These are phyloP conservation scores for Distichodus sexfasciatus DNA, from an alignment of 2,797 vertebrate species.

Conservation along the genomic window DNA sequence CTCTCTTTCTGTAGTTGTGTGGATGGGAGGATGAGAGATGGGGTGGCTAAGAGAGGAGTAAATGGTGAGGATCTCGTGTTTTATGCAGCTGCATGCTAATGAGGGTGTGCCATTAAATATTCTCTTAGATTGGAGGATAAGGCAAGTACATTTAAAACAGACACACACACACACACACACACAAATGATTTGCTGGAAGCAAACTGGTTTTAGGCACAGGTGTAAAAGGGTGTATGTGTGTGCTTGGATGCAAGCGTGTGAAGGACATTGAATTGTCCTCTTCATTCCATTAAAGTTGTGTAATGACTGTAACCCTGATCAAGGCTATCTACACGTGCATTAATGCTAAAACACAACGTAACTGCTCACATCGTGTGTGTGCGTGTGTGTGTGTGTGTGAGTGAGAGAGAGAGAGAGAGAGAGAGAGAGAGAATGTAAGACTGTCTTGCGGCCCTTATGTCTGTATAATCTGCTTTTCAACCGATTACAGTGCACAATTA, in stretches of 20 bases:
- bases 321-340: background rate
- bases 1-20: no score
- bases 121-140: conserved; percentile 74
- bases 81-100: background rate
- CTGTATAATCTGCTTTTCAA: no score
- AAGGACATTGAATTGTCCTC: background rate
- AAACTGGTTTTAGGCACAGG: background rate
- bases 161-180: background rate
- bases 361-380: background rate
- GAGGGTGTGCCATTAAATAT: conserved; percentile 69
- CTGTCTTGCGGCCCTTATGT: no score
- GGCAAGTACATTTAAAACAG: conserved; percentile 67
- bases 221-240: background rate
- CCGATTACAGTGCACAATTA: no score
- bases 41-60: background rate
- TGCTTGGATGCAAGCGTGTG: background rate
- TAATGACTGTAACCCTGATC: conserved; percentile 33
- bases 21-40: background rate
- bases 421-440: no score
- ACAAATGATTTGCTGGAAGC: no score
- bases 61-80: background rate
- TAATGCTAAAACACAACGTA: conserved; percentile 3
- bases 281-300: background rate
- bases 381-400: no score
- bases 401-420: no score